Evolutionary conservation across 2,888 invertebrate genomes (phyloP).

Genomic region (Ophonus ardosiacus): DNA sequence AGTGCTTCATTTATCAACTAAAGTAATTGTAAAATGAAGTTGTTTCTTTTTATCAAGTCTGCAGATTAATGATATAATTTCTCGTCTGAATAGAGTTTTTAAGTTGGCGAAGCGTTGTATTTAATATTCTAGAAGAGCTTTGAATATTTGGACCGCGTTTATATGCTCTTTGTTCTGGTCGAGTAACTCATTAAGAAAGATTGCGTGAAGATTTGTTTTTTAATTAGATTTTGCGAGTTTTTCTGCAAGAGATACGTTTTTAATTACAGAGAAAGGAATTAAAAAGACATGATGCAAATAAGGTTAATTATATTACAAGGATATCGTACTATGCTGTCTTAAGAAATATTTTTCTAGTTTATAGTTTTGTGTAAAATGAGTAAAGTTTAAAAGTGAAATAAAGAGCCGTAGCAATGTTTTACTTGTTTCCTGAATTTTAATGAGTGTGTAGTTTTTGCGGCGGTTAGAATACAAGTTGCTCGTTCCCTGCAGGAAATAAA

Average conservation of each 20-base stretch:
- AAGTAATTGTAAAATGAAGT: not conserved
- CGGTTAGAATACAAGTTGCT: not conserved
- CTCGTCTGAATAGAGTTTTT: not conserved
- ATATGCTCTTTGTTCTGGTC: conserved; percentile 57
- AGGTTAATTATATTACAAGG: conserved; percentile 37
- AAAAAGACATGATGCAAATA: conserved; percentile 55
- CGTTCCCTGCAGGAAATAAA: not conserved
- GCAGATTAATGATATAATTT: conserved; percentile 1
- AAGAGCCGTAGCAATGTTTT: not conserved
- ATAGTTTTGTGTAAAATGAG: not conserved
- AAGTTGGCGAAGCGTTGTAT: conserved; percentile 24
- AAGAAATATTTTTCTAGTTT: not conserved
- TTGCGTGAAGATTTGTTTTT: conserved; percentile 63
- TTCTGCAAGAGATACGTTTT: conserved; percentile 11
- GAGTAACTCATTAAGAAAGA: conserved; percentile 62
- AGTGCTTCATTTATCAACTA: not conserved
- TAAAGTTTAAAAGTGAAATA: not conserved
- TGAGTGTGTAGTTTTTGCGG: conserved; percentile 7
- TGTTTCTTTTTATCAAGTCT: not conserved
- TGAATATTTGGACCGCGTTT: conserved; percentile 52
- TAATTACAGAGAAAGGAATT: conserved; percentile 53
- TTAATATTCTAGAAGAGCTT: conserved; percentile 52
- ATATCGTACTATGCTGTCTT: not conserved
- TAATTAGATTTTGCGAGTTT: conserved; percentile 60
- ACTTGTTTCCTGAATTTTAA: conserved; percentile 27